These are phyloP conservation scores for Delichon dasypus DNA, from an alignment of 2,797 vertebrate genomes.

Conservation along the genomic window DNA sequence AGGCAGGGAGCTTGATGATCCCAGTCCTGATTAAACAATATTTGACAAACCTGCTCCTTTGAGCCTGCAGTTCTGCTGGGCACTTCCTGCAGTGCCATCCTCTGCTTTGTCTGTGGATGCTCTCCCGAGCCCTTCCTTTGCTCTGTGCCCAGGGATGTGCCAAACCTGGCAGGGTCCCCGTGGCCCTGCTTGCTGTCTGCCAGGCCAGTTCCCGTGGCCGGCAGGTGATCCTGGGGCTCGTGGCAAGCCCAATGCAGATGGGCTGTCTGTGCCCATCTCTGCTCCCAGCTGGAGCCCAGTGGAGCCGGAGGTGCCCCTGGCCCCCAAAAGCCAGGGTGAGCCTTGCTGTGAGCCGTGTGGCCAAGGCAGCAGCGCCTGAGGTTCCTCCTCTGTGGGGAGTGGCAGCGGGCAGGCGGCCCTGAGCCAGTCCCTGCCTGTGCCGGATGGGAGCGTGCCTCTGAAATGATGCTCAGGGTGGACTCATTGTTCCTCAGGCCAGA, in stretches of 20 bases:
- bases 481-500: background rate
- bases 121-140: background rate
- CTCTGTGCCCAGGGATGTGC: background rate
- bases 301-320: fast-evolving
- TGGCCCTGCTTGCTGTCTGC: background rate
- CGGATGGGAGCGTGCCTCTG: fast-evolving
- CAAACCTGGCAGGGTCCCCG: fast-evolving
- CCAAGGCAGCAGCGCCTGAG: background rate
- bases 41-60: background rate
- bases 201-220: background rate
- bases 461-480: background rate
- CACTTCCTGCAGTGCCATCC: fast-evolving
- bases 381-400: no score
- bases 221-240: background rate
- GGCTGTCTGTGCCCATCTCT: fast-evolving
- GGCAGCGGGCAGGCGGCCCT: background rate
- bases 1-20: background rate
- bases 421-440: background rate
- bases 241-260: fast-evolving
- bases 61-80: fast-evolving
- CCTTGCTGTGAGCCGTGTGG: background rate
- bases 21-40: background rate
- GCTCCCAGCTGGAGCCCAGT: background rate
- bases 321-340: background rate
- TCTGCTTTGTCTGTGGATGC: fast-evolving